Base-by-base conservation (phyloP, 2,113 vertebrate genomes). In the Rissa tridactyla region DNA sequence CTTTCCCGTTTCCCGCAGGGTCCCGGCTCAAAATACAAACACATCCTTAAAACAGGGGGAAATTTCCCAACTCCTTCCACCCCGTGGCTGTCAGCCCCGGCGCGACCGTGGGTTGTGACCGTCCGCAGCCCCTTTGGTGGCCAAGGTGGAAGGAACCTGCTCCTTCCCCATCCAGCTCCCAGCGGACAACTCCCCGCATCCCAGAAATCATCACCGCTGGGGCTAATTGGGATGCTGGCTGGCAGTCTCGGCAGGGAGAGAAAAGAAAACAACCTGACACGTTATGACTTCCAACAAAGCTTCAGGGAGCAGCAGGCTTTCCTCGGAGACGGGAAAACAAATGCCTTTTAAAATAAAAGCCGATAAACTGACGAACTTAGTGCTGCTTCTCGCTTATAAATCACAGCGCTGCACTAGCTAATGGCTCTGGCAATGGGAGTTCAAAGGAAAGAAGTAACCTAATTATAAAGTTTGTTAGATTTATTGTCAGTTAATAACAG, bases 371-470 rank as follows among this genome's bases (percentile, higher is more conserved):
- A 58, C 15, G 38, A 72, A 25, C 81, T 69, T 10, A 13, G 66
- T 6, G 62, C 87, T 40, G 55, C 83, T 38, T 5, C 87, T 65
- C 6, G 2, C 71, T 4, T 54, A 19, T 76, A 80, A 91, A 81
- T 88, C 94, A 58, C 57, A 36, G 75, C 10, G 10, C 87, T 5
- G 76, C n/a, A 7, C 90, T 29, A 32, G 71, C 71, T 61, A 79
- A 86, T 75, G 86, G 94, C 79, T 79, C 86, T 4, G 66, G 89
- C 83, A 20, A 88, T 13, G 83, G 91, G 73, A 82, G 78, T 86
- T 92, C 94, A 88, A 92, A 90, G 93, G 79, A 4, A 71, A 85
- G 75, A 64, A 52, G 82, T 42, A 70, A 83, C 82, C 91, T 87
- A 29, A 79, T 92, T 85, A 88, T 26, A n/a, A 92, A 86, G 78